A percentile compares a stretch with the other conserved stretches of the same genome.
Evolutionary conservation across 2,888 invertebrate species (phyloP).

Genomic region (Limenitis camilla): DNA sequence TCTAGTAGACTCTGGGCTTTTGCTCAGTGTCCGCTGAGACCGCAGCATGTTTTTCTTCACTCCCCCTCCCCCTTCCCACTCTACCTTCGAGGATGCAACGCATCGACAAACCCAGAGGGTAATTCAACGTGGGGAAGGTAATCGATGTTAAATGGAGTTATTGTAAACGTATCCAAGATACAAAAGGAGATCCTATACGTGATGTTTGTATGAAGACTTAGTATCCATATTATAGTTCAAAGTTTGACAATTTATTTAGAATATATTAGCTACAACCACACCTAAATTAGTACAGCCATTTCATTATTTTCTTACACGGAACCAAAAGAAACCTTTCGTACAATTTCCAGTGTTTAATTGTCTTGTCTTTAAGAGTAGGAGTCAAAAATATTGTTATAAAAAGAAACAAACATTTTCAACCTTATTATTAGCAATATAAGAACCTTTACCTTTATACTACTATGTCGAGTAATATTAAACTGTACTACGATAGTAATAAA

Average conservation of each 20-base stretch:
- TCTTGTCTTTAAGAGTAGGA: slow-evolving; percentile 6
- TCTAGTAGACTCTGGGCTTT: no score
- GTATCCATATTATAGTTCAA: no score
- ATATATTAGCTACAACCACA: no score
- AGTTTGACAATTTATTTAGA: no score
- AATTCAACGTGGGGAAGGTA: background rate
- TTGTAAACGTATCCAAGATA: background rate
- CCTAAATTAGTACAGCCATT: background rate
- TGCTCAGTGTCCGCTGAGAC: no score
- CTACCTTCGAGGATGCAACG: no score
- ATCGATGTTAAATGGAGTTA: no score
- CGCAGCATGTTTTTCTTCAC: no score
- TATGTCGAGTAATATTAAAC: background rate
- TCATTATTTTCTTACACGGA: background rate
- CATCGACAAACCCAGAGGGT: no score
- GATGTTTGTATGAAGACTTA: no score
- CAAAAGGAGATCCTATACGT: background rate
- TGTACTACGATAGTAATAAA: background rate
- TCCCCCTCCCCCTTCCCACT: no score
- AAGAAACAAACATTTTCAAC: background rate
- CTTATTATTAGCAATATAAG: background rate
- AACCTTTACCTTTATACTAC: background rate
- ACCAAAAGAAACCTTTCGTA: background rate
- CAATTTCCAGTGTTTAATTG: slow-evolving; percentile 6
- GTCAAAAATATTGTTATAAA: slow-evolving; percentile 7